Percentiles rank a stretch among this genome's conserved stretches.
Evolutionary conservation across 2,888 invertebrate genomes (phyloP).

Genomic region (Auanema sp.): DNA sequence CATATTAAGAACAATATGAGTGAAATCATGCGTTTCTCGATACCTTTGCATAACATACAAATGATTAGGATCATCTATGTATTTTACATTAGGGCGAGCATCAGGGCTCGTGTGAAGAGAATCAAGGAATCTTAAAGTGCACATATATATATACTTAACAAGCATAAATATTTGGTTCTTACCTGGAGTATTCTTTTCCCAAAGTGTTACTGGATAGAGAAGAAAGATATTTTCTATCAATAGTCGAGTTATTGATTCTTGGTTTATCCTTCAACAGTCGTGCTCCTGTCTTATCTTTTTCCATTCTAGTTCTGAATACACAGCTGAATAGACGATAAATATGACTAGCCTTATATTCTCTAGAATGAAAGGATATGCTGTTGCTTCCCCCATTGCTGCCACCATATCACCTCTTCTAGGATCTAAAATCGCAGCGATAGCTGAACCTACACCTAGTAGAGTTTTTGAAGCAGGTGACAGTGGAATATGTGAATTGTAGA

Average conservation of each 20-base stretch:
- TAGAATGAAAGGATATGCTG: conserved; percentile 74
- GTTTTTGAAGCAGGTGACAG: conserved; percentile 32
- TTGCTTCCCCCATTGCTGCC: conserved; percentile 89
- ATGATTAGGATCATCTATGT: conserved; percentile 83
- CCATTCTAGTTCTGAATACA: conserved; percentile 73
- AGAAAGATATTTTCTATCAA: conserved; percentile 77
- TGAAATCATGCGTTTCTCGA: conserved; percentile 91
- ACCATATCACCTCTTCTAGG: conserved; percentile 76
- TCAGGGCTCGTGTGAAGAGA: conserved; percentile 85
- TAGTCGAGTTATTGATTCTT: conserved; percentile 80
- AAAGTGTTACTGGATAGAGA: conserved; percentile 79
- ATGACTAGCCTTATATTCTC: conserved; percentile 42
- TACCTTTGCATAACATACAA: conserved; percentile 97
- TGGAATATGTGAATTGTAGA: conserved; percentile 48
- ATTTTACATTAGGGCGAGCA: conserved; percentile 83
- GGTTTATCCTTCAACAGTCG: conserved; percentile 78
- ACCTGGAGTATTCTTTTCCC: conserved; percentile 80
- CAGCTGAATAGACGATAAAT: background rate
- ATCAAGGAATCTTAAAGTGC: conserved; percentile 45
- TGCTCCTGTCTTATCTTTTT: conserved; percentile 76
- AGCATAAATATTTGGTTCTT: background rate
- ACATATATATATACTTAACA: background rate
- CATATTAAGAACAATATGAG: conserved; percentile 88
- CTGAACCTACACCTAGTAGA: conserved; percentile 39
- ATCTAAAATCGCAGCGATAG: conserved; percentile 38